Conservation (phyloP, 2,797 vertebrate species). For the Onychomys leucogaster region DNA sequence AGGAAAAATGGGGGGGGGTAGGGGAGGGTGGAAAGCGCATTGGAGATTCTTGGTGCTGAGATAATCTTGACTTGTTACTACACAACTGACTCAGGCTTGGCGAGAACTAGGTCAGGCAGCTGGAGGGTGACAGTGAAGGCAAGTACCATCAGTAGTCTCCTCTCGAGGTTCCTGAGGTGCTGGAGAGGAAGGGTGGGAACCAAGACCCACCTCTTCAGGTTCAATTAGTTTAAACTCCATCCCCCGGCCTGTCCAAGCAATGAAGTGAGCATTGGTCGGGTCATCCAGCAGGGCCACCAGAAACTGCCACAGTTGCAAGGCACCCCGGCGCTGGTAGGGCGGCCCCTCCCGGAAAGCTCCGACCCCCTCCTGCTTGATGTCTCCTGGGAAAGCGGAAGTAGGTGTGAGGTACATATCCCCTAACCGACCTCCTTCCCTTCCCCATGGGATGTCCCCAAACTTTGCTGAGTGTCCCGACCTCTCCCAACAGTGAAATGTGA, state of each 20-base stretch:
- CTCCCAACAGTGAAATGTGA: neutral
- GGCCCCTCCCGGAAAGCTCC: constrained; percentile 93
- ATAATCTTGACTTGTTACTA: neutral
- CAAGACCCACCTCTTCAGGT: constrained; percentile 94
- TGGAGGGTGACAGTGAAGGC: neutral
- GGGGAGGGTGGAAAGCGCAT: neutral
- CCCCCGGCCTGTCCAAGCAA: constrained; percentile 98
- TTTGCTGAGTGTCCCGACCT: neutral
- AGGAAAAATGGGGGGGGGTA: neutral
- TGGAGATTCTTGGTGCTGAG: neutral
- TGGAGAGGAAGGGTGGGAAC: neutral
- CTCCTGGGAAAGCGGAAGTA: constrained; percentile 86
- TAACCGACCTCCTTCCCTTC: neutral
- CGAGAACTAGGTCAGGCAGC: neutral
- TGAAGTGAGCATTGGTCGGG: constrained; percentile 96
- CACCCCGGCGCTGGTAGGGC: constrained; percentile 96
- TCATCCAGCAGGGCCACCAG: constrained; percentile 96
- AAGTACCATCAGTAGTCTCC: neutral
- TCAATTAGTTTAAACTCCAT: constrained; percentile 99
- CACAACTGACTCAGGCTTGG: neutral
- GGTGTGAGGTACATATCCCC: neutral
- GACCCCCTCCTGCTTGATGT: constrained; percentile 94
- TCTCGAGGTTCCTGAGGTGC: neutral
- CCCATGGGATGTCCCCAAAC: neutral
- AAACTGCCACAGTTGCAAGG: constrained; percentile 98